These are phyloP conservation scores for Exephanes ischioxanthus DNA, from an alignment of 2,888 invertebrate genomes.

Conservation along the genomic window DNA sequence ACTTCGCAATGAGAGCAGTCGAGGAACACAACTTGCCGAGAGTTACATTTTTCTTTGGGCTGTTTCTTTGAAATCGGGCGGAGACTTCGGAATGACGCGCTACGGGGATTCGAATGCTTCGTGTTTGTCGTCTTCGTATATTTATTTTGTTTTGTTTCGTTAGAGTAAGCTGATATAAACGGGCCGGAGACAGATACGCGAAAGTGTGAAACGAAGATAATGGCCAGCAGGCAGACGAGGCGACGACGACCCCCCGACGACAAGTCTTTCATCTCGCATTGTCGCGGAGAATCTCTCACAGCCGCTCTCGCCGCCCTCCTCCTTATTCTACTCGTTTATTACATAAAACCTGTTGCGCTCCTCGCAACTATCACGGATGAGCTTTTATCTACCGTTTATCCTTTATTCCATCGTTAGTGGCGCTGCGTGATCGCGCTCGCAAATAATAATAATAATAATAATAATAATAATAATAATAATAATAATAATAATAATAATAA, in stretches of 20 bases:
- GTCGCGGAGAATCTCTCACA: slow-evolving; percentile 54
- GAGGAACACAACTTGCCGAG: not conserved
- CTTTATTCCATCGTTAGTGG: slow-evolving; percentile 20
- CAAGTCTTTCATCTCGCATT: slow-evolving; percentile 53
- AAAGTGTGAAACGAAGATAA: slow-evolving; percentile 49
- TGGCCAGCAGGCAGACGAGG: slow-evolving; percentile 27
- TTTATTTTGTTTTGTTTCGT: slow-evolving; percentile 43
- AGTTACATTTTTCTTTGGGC: not conserved
- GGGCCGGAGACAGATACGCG: slow-evolving; percentile 3
- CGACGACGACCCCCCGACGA: slow-evolving; percentile 47
- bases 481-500: not conserved
- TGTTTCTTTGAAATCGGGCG: not conserved
- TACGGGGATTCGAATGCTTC: slow-evolving; percentile 26
- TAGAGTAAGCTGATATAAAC: slow-evolving; percentile 33
- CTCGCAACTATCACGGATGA: slow-evolving; percentile 28
- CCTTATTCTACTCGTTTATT: slow-evolving; percentile 44
- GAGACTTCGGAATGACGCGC: not conserved
- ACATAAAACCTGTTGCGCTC: slow-evolving; percentile 71
- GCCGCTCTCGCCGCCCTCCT: slow-evolving; percentile 9
- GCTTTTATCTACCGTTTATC: slow-evolving; percentile 28
- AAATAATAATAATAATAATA: not conserved
- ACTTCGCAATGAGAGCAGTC: slow-evolving; percentile 1
- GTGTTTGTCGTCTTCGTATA: not conserved
- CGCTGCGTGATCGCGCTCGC: not conserved
- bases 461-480: not conserved